Evolutionary conservation across 2,113 vertebrate genomes (phyloP).

Genomic region (Gnathonemus echidnorhynchus): DNA sequence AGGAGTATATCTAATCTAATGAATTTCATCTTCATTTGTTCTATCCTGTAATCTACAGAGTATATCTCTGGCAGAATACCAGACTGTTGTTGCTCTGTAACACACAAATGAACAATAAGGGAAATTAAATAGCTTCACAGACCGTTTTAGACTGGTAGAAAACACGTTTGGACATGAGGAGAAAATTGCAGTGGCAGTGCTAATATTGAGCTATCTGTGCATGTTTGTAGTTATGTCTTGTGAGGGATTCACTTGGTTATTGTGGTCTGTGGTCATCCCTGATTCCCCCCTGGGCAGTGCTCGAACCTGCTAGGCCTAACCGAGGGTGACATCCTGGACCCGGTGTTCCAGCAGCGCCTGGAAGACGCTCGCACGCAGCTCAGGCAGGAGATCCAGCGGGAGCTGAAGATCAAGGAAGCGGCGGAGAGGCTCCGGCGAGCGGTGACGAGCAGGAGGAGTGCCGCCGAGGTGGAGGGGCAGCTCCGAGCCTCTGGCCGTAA

Average conservation of each 20-base stretch:
- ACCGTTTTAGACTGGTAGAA: neutral
- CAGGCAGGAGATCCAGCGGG: constrained; percentile 63
- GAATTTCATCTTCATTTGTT: neutral
- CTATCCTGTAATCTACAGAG: neutral
- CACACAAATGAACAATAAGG: neutral
- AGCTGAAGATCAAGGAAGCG: constrained; percentile 69
- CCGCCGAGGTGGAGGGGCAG: constrained; percentile 59
- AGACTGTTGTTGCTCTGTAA: neutral
- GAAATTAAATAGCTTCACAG: neutral
- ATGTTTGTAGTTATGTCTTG: neutral
- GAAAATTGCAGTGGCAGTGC: neutral
- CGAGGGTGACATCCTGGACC: constrained; percentile 61
- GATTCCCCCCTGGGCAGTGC: constrained; percentile 28
- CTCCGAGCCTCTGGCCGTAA: constrained; percentile 57
- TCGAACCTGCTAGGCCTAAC: constrained; percentile 41
- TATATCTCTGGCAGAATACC: neutral
- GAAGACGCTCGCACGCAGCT: constrained; percentile 56
- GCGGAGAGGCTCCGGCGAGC: constrained; percentile 58
- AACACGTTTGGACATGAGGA: neutral
- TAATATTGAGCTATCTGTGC: neutral
- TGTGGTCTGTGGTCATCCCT: neutral
- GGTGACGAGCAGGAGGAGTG: constrained; percentile 55
- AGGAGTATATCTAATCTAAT: neutral
- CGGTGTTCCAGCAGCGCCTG: constrained; percentile 61
- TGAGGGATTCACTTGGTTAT: neutral